Evolutionary conservation across 2,113 vertebrate genomes (phyloP), one percentile per base, ranked within the genome.

Genomic region (Machaerirhynchus nigripectus): DNA sequence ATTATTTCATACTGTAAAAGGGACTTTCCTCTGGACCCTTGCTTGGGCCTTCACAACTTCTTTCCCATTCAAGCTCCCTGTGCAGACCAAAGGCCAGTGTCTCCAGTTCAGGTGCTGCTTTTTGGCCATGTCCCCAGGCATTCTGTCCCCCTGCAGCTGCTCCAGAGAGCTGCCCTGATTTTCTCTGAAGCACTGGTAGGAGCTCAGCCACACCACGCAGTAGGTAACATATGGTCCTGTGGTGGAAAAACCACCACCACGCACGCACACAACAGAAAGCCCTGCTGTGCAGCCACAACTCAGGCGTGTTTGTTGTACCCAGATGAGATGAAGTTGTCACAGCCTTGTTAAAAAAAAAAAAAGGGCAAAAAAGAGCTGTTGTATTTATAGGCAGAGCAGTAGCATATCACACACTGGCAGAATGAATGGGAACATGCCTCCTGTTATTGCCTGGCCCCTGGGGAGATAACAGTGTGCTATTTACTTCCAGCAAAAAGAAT

Each of bases 401-500:
- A 57, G 69, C 46, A 15, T 87, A 92, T 94, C 92, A 28, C 88
- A 93, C 76, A 78, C 86, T 87, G 87, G 85, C 56, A 83, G 83
- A 81, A 68, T 93, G 88, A 95, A 95, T 96, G 88, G 90, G 88
- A 94, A 89, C 92, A 87, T 94, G 85, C 80, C 90, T 96, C 73
- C 85, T 94, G 73, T 88, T 96, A 93, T 93, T 95, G 96, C 93
- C 86, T 94, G 88, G 88, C 76, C 88, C 77, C 96, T 67, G 73
- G 80, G 73, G 93, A 95, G 95, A 94, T 96, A 96, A 92, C 88
- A 93, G 86, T 46, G 73, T 94, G 92, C 88, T 97, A 69, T 94
- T 97, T 96, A 87, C 96, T 94, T 90, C 76, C 69, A 95, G 88
- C 86, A 94, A 87, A 90, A 89, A 85, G 88, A 96, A 87, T 97